Base-by-base conservation (phyloP, 2,888 invertebrate genomes). In the Dromius quadrimaculatus region DNA sequence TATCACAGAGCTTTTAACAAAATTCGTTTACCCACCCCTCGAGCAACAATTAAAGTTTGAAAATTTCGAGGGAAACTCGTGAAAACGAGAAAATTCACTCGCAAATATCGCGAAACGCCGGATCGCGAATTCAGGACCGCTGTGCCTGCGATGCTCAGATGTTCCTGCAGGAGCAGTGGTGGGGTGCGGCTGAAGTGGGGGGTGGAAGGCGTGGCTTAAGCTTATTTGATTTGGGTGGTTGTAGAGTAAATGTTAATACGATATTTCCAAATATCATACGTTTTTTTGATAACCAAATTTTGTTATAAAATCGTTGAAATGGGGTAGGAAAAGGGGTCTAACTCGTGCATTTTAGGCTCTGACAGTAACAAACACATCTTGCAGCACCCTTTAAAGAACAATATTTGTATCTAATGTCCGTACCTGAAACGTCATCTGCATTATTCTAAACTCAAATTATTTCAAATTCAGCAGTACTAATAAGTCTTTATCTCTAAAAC, bases 111-210 rank as follows among this genome's bases (percentile, higher is more conserved):
- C 50, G 32, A 54, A 54, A 54, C 50, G 50, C 15, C 32, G 32
- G 23, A 54, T 28, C 50, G 50, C 28, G 50, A 54, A 54, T 54
- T 54, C 50, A 28, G 28, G 28, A 23, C 15, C 50, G 50, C 50
- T 54, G 15, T 54, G 50, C 23, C 15, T 9, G 50, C 50, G 50
- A 54, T 15, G 50, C 50, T 54, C 50, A 54, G 50, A 54, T 54
- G 50, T 54, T 54, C 50, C 23, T 2, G 5, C 13, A 6, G 41
- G 15, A 15, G 13, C 11, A 20, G 32, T 54, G 50, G 50, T 54
- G 50, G 50, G 50, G 50, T 15, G 50, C 50, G 50, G 32, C 28
- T 15, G 50, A 28, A 28, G 20, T 20, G 47, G 23, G 50, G 50
- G 47, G 23, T 4, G 17, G 15, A 9, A 54, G 50, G 50, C 50